Evolutionary conservation across 2,113 vertebrate species (phyloP).

Genomic region (Buteo buteo): DNA sequence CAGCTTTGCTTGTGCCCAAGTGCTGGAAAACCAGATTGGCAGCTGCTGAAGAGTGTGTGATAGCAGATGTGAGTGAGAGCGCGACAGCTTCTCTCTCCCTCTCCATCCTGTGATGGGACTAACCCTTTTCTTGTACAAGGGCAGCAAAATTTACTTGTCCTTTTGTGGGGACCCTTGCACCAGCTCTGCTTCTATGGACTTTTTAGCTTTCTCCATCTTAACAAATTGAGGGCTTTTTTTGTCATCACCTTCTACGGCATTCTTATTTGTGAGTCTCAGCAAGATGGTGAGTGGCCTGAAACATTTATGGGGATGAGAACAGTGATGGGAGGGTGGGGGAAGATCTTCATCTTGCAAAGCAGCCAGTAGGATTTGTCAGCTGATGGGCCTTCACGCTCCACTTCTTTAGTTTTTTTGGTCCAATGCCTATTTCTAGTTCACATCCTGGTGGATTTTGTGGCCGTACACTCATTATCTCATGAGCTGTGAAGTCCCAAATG

Average conservation of each 20-base stretch:
- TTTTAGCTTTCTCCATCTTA: neutral
- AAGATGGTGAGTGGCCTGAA: neutral
- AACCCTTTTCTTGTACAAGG: neutral
- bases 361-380: neutral
- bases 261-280: neutral
- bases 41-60: neutral
- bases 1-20: neutral
- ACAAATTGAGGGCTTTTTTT: neutral
- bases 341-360: neutral
- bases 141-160: neutral
- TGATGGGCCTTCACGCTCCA: neutral
- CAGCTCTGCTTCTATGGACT: neutral
- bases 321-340: neutral
- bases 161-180: neutral
- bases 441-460: neutral
- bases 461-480: accelerated
- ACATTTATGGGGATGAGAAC: neutral
- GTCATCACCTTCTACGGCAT: neutral
- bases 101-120: neutral
- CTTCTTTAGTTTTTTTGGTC: neutral
- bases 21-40: neutral
- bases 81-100: neutral
- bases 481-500: neutral
- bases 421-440: neutral
- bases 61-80: neutral